Evolutionary conservation across 2,113 vertebrate genomes (phyloP), one percentile per base, ranked within the genome.

Genomic region (Felis catus): DNA sequence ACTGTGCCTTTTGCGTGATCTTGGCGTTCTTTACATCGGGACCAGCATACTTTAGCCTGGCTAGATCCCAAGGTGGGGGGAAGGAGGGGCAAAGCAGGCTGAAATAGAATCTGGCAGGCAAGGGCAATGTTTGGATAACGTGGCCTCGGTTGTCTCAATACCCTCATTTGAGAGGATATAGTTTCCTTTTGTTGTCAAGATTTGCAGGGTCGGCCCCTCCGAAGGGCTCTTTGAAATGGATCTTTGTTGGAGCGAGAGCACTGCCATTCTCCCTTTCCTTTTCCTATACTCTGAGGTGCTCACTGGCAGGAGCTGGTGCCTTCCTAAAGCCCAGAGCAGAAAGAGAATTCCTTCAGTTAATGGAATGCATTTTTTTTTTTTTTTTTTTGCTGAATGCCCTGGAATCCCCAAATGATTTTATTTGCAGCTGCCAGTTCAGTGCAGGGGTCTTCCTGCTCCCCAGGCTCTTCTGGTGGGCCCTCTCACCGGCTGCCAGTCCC

Each of bases 111-210:
- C 80, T 82, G 74, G 84, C 89, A 51, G 78, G 55, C 55, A 18
- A 66, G 74, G 92, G 66, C 36, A 73, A 31, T 65, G 66, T 89
- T 82, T 55, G 61, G 90, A 73, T 95, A 70, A 65, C 7, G 70
- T 79, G 78, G 41, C 83, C 79, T 89, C 88, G 5, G 82, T 95
- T 66, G 93, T 78, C 68, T 90, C 45, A 25, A 1, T 83, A 23
- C 82, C 81, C 41, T 91, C 53, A 27, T 82, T 63, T 25, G 74
- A 90, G 78, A 79, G 87, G 76, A 78, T 61, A 7, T 74, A 14
- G 80, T 92, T 96, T 97, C 78, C 87, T 96, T 96, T 95, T 93
- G 94, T 89, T 45, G 74, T 45, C 1, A 1, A 88, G 87, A 88
- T 87, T 70, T 71, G 61, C 79, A 36, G 65, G 76, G 65, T 55